Evolutionary conservation across 2,797 vertebrate species (phyloP).

Genomic region (Cephalopachus bancanus): DNA sequence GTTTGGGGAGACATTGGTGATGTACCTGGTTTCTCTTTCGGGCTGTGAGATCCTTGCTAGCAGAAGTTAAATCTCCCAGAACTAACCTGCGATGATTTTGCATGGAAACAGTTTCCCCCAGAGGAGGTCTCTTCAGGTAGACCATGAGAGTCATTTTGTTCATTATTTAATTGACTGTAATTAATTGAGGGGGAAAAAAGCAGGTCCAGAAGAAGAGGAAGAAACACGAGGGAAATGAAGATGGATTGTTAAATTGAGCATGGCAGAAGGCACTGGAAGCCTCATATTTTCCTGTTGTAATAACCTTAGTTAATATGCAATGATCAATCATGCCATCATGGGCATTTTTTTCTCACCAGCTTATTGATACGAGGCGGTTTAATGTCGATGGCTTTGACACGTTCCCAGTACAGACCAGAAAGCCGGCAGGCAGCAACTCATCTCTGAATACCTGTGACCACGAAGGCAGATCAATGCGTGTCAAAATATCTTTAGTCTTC

Average conservation of each 20-base stretch:
- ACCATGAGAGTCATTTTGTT: conserved; percentile 72
- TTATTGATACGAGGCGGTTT: conserved; percentile 81
- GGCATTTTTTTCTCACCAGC: conserved; percentile 67
- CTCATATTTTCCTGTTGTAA: conserved; percentile 82
- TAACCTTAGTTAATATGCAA: conserved; percentile 81
- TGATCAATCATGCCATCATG: conserved; percentile 74
- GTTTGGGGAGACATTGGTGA: not conserved
- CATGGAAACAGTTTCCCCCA: conserved; percentile 32
- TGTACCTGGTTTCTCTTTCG: not conserved
- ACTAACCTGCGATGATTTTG: conserved; percentile 54
- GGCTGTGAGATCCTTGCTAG: not conserved
- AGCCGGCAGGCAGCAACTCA: conserved; percentile 65
- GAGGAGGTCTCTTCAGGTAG: conserved; percentile 40
- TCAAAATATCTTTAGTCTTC: conserved; percentile 77
- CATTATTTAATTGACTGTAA: conserved; percentile 85
- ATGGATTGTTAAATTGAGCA: conserved; percentile 78
- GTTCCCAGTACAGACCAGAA: conserved; percentile 81
- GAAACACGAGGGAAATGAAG: conserved; percentile 82
- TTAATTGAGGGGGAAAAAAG: conserved; percentile 83
- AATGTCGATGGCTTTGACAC: conserved; percentile 72
- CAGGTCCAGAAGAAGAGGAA: conserved; percentile 72
- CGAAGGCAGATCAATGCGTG: conserved; percentile 80
- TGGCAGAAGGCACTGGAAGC: conserved; percentile 68
- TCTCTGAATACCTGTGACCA: conserved; percentile 77
- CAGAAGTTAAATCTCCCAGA: conserved; percentile 49